These are phyloP conservation scores for Fratercula arctica DNA, from an alignment of 2,797 vertebrate genomes.

Conservation along the genomic window DNA sequence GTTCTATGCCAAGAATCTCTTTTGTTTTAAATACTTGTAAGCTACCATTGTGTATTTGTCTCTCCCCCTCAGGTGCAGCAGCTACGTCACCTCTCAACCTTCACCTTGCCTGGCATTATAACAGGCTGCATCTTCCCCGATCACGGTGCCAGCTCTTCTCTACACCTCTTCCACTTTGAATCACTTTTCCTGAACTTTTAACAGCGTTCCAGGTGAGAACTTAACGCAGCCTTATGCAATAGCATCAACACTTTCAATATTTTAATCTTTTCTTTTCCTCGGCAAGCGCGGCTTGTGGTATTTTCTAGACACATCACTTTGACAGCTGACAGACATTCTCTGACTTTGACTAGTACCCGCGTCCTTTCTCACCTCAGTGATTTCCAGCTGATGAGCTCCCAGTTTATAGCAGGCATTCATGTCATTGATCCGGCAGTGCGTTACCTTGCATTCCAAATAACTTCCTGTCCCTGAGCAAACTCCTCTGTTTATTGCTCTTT, in stretches of 20 bases:
- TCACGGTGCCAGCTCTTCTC: neutral
- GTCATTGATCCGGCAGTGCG: neutral
- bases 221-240: neutral
- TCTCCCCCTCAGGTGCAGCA: neutral
- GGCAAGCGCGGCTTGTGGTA: neutral
- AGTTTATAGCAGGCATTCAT: conserved; percentile 13
- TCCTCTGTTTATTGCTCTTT: neutral
- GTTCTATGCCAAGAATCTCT: neutral
- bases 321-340: conserved; percentile 28
- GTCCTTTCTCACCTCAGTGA: conserved; percentile 49
- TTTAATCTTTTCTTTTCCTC: neutral
- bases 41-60: neutral
- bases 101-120: accelerated
- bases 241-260: neutral
- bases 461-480: neutral
- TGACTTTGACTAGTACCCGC: neutral
- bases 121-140: neutral
- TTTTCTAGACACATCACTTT: conserved; percentile 13
- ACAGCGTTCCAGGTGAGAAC: neutral
- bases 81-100: neutral
- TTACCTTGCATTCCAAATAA: conserved; percentile 27
- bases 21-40: neutral
- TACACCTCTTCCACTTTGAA: neutral
- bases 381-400: conserved; percentile 39
- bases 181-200: neutral